Conservation (phyloP, 2,888 invertebrate genomes). For the Drosophila pegasa region DNA sequence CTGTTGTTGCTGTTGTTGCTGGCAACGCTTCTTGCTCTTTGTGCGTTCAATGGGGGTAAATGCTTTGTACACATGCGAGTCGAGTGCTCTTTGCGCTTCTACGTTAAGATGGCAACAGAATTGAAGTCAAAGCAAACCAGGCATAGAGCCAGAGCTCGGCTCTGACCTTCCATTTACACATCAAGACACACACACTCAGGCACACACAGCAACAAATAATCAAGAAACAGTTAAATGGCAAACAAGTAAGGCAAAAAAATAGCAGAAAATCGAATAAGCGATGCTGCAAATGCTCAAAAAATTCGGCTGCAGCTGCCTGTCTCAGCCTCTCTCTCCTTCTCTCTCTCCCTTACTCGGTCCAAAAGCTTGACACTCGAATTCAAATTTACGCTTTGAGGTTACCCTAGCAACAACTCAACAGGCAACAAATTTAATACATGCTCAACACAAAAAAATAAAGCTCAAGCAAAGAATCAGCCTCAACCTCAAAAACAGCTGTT, state of each 20-base stretch:
- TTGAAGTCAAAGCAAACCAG: slow-evolving; percentile 77
- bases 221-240: slow-evolving; percentile 79
- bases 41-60: slow-evolving; percentile 43
- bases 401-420: slow-evolving; percentile 37
- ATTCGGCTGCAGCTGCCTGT: slow-evolving; percentile 15
- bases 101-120: slow-evolving; percentile 44
- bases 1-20: slow-evolving; percentile 41
- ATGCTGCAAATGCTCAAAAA: slow-evolving; percentile 36
- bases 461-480: slow-evolving; percentile 69
- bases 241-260: slow-evolving; percentile 61
- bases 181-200: slow-evolving; percentile 16
- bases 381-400: slow-evolving; percentile 71
- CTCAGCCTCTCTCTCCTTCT: slow-evolving; percentile 1
- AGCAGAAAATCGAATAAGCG: slow-evolving; percentile 42
- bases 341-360: neutral
- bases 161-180: slow-evolving; percentile 68
- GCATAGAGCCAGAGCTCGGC: slow-evolving; percentile 63
- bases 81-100: slow-evolving; percentile 6
- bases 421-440: slow-evolving; percentile 28
- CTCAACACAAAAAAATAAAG: slow-evolving; percentile 44
- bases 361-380: slow-evolving; percentile 45
- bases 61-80: slow-evolving; percentile 22
- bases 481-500: slow-evolving; percentile 78
- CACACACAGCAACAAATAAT: slow-evolving; percentile 53
- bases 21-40: slow-evolving; percentile 31